These are phyloP conservation scores for Gerris lacustris DNA, from an alignment of 2,888 invertebrate species.

Conservation along the genomic window DNA sequence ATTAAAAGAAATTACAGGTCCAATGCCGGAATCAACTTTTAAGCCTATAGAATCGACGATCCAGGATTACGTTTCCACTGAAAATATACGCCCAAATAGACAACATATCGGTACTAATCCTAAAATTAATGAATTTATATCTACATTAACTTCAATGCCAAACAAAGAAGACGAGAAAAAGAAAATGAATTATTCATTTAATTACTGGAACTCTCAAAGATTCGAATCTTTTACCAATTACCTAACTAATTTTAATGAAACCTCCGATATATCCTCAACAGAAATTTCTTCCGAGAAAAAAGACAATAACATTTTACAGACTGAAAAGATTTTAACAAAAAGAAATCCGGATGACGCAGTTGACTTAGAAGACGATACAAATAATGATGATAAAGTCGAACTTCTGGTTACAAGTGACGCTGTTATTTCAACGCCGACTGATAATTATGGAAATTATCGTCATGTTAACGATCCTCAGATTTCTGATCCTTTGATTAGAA, in stretches of 20 bases:
- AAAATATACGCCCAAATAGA: too few relatives aligned
- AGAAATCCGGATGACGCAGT: background rate
- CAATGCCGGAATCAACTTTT: too few relatives aligned
- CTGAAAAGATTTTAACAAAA: background rate
- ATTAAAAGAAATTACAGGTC: too few relatives aligned
- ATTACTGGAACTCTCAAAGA: background rate
- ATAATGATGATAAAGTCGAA: background rate
- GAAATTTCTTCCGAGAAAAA: background rate
- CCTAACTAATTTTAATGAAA: background rate
- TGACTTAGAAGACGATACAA: too few relatives aligned
- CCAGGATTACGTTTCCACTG: too few relatives aligned
- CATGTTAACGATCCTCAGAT: too few relatives aligned
- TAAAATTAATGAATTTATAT: background rate
- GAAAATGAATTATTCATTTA: background rate
- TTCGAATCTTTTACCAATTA: background rate
- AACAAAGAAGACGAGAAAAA: background rate
- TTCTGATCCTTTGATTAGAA: too few relatives aligned
- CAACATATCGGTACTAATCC: too few relatives aligned
- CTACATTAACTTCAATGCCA: background rate
- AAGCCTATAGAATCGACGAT: too few relatives aligned
- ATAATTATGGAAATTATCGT: background rate
- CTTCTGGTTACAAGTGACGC: background rate
- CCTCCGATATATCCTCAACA: background rate
- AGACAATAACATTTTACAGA: background rate
- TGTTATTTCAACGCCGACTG: background rate